phyloP scores from a whole-genome alignment of 2,113 vertebrate species.

The Austrofundulus limnaeus region DNA sequence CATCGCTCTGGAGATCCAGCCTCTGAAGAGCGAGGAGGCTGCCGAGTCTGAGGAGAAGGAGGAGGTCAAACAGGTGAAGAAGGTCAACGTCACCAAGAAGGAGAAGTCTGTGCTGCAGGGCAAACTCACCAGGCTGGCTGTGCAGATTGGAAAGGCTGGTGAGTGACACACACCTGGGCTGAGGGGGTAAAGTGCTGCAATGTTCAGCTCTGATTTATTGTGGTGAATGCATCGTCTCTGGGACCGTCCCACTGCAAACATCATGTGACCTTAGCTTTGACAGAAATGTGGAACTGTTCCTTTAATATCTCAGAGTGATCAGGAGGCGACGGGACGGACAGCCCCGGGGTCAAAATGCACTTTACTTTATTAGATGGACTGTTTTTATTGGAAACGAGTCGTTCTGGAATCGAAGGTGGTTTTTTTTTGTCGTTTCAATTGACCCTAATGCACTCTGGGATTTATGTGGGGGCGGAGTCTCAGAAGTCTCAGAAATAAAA shows the following conservation, averaged over 20 bases:
- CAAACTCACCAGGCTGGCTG: conserved; percentile 91
- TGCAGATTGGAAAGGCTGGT: conserved; percentile 98
- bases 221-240: too few species aligned
- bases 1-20: conserved; percentile 95
- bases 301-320: conserved; percentile 20
- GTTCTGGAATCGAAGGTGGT: conserved; percentile 47
- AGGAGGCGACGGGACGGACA: neutral
- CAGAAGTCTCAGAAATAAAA: conserved; percentile 5
- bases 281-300: conserved; percentile 18
- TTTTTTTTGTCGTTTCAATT: conserved; percentile 60
- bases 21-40: conserved; percentile 93
- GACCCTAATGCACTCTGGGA: conserved; percentile 60
- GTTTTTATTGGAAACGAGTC: conserved; percentile 37
- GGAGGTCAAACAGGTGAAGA: conserved; percentile 87
- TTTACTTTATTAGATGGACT: conserved; percentile 58
- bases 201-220: too few species aligned
- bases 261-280: neutral
- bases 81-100: conserved; percentile 89
- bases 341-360: conserved; percentile 37
- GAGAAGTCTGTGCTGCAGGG: conserved; percentile 98
- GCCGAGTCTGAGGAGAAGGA: conserved; percentile 88
- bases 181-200: too few species aligned
- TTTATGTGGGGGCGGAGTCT: conserved; percentile 5
- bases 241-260: too few species aligned
- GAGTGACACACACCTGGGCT: conserved; percentile 38